phyloP scores from a whole-genome alignment of 2,888 invertebrate genomes.

The Merodon equestris region DNA sequence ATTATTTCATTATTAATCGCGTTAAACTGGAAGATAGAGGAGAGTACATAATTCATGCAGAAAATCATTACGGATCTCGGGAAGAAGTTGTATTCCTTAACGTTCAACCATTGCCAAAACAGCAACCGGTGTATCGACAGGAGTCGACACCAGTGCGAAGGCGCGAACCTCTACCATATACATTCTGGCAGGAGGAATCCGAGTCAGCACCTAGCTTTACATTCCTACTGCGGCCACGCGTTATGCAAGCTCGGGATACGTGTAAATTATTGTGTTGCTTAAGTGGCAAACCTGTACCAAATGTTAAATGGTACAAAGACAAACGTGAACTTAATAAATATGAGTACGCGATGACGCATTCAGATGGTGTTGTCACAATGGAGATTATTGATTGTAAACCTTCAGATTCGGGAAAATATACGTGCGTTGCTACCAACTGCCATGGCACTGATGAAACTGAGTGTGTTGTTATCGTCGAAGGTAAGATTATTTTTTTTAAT shows the following conservation, averaged over 20 bases:
- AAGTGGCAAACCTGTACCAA: slow-evolving; percentile 95
- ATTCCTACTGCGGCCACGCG: slow-evolving; percentile 98
- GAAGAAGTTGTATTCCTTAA: slow-evolving; percentile 98
- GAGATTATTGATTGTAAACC: slow-evolving; percentile 97
- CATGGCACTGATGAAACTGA: slow-evolving; percentile 97
- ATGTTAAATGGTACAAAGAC: slow-evolving; percentile 96
- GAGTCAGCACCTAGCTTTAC: slow-evolving; percentile 97
- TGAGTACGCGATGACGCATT: slow-evolving; percentile 93
- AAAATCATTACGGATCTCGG: slow-evolving; percentile 96
- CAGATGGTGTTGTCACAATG: slow-evolving; percentile 97
- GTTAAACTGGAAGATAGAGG: slow-evolving; percentile 97
- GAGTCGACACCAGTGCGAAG: slow-evolving; percentile 86
- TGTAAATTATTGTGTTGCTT: slow-evolving; percentile 99
- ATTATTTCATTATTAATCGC: slow-evolving; percentile 98
- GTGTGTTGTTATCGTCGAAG: slow-evolving; percentile 97
- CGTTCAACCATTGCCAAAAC: slow-evolving; percentile 86
- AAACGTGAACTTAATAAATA: slow-evolving; percentile 93
- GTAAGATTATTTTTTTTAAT: slow-evolving; percentile 78
- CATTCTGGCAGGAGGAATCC: slow-evolving; percentile 94
- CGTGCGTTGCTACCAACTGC: slow-evolving; percentile 94
- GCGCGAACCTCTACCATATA: slow-evolving; percentile 90
- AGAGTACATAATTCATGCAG: slow-evolving; percentile 97
- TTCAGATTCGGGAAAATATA: slow-evolving; percentile 97
- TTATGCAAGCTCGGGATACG: slow-evolving; percentile 97
- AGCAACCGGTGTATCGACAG: slow-evolving; percentile 80